Evolutionary conservation across 2,888 invertebrate species (phyloP).

Genomic region (Didymodactylos carnosus): DNA sequence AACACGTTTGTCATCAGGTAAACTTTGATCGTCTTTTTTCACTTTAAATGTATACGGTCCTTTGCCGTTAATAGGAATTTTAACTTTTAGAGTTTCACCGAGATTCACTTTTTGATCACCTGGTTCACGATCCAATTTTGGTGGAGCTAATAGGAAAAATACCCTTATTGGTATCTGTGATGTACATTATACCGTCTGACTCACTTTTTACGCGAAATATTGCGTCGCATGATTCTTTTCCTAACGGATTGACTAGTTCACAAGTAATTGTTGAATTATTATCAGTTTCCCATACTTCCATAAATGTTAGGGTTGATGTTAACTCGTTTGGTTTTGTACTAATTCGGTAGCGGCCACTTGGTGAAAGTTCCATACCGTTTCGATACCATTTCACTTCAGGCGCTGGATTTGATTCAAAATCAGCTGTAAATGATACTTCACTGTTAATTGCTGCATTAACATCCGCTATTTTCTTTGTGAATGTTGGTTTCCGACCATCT

Average conservation of each 20-base stretch:
- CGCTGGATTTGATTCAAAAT: conserved; percentile 19
- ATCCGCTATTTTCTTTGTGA: conserved; percentile 39
- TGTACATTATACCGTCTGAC: background rate
- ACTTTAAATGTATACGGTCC: conserved; percentile 59
- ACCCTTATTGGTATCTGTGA: background rate
- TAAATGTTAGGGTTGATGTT: conserved; percentile 61
- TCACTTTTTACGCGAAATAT: conserved; percentile 70
- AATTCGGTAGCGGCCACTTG: conserved; percentile 45
- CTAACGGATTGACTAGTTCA: conserved; percentile 76
- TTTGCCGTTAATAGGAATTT: conserved; percentile 84
- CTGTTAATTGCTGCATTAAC: conserved; percentile 26
- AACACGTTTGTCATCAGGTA: conserved; percentile 41
- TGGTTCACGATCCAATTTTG: conserved; percentile 70
- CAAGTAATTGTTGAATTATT: conserved; percentile 58
- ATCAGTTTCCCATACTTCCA: conserved; percentile 75
- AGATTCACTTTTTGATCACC: conserved; percentile 70
- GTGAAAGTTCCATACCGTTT: conserved; percentile 28
- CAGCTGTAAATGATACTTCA: conserved; percentile 23
- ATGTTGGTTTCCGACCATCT: conserved; percentile 69
- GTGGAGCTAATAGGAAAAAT: conserved; percentile 47
- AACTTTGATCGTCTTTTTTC: conserved; percentile 57
- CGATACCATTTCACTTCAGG: conserved; percentile 26
- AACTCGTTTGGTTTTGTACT: conserved; percentile 44
- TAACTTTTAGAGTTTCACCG: conserved; percentile 87
- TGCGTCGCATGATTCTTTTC: conserved; percentile 66